Conservation (phyloP, 2,797 vertebrate genomes). For the Poecilia picta region DNA sequence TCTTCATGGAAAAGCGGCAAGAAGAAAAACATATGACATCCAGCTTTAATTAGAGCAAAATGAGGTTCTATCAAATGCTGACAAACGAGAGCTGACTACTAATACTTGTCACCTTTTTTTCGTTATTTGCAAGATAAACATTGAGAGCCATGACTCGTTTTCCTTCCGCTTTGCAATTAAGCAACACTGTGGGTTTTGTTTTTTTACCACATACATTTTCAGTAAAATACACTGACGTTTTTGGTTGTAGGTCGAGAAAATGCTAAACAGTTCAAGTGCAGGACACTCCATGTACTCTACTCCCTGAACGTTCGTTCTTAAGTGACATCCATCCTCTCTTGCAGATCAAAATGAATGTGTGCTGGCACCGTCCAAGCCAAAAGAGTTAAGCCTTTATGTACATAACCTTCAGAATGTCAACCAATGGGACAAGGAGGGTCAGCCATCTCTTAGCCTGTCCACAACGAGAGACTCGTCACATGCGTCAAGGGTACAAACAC, state of each 20-base stretch:
- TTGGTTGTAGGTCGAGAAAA: not conserved
- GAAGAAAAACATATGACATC: not conserved
- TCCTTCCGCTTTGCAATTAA: not conserved
- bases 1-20: not conserved
- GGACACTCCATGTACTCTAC: not conserved
- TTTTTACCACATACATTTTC: not conserved
- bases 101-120: not conserved
- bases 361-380: conserved; percentile 87
- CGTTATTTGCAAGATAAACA: not conserved
- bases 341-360: conserved; percentile 90
- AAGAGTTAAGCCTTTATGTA: conserved; percentile 92
- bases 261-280: not conserved
- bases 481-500: conserved; percentile 79
- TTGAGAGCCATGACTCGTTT: not conserved
- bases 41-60: not conserved
- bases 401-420: conserved; percentile 86
- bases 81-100: not conserved
- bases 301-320: conserved; percentile 6
- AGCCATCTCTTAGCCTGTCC: conserved; percentile 85
- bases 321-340: conserved; percentile 49
- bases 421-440: conserved; percentile 71
- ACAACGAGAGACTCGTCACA: conserved; percentile 81
- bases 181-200: not conserved
- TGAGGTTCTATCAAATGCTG: not conserved
- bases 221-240: not conserved